Evolutionary conservation across 2,797 vertebrate species (phyloP), one percentile per base, ranked within the genome.

Genomic region (Gobionotothen gibberifrons): DNA sequence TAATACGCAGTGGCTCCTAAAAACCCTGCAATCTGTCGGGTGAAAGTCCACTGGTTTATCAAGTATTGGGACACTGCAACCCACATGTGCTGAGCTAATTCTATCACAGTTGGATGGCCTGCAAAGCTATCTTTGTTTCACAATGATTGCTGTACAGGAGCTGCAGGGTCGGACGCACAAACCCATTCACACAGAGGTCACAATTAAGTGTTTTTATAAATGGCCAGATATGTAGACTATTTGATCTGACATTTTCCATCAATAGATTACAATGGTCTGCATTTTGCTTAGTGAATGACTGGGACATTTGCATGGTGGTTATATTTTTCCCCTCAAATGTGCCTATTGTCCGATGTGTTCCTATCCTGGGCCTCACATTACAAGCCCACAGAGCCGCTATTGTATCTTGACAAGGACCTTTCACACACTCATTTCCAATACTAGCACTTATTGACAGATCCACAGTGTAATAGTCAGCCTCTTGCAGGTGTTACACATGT

Each of bases 31-130:
- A 91, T 91, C 90, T 81, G 57, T 29, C 70, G 51, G 92, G 83
- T 88, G 71, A 94, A 95, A 93, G 93, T 94, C 91, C 93, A 86
- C 65, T 3, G 14, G 14, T 54, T 86, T 93, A 93, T 94, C 89
- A 87, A 70, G 65, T 72, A 82, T 64, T 82, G 79, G 89, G 79
- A 87, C 80, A 65, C 52, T 56, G 74, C 53, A 64, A 73, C 83
- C 87, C 61, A 86, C 75, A 88, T 86, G 57, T 74, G 43, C 69
- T 36, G 59, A 56, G 58, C 51, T 70, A 54, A 69, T 58, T 52
- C 43, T 71, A 12, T 43, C 26, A 2, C 68, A 61, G 56, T 53
- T 60, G 42, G 32, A 57, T 55, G 16, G 0, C 19, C 21, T 9
- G 5, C 47, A 26, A 68, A 46, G 22, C 53, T 43, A 39, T 68